phyloP scores from a whole-genome alignment of 2,888 invertebrate species.

The Adelognathus sp. region DNA sequence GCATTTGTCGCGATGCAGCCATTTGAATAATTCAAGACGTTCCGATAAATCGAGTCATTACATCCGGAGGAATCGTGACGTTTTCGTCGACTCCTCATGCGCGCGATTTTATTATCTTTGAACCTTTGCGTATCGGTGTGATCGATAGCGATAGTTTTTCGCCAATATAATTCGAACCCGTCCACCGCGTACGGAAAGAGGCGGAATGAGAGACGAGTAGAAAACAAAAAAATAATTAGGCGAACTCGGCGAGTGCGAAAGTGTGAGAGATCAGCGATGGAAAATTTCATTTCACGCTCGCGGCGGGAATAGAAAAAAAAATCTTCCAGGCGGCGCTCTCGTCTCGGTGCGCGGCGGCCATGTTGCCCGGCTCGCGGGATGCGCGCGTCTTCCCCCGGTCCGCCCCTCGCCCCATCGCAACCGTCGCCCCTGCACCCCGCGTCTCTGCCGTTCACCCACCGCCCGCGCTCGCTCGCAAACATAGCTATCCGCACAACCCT shows the following conservation, averaged over 20 bases:
- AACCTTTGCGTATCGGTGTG: too few species aligned
- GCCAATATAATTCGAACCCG: too few species aligned
- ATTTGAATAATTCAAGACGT: constrained; percentile 37
- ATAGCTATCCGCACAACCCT: constrained; percentile 21
- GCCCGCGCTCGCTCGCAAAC: constrained; percentile 23
- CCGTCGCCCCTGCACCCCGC: constrained; percentile 40
- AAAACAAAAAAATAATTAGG: not conserved
- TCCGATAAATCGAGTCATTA: constrained; percentile 20
- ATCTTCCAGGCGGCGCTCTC: constrained; percentile 78
- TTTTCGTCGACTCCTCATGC: not conserved
- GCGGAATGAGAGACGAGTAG: not conserved
- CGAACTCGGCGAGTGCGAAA: not conserved
- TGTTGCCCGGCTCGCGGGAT: constrained; percentile 68
- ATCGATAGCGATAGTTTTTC: too few species aligned
- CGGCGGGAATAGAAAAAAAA: constrained; percentile 76
- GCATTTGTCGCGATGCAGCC: constrained; percentile 1
- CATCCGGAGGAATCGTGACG: constrained; percentile 7
- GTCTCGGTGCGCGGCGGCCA: constrained; percentile 71
- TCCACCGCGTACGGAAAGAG: too few species aligned
- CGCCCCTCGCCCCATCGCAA: constrained; percentile 57
- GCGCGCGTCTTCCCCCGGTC: constrained; percentile 40
- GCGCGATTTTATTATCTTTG: too few species aligned
- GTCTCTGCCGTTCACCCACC: constrained; percentile 42
- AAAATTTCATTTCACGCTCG: constrained; percentile 63
- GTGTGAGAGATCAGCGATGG: constrained; percentile 46